phyloP scores from a whole-genome alignment of 2,888 invertebrate species.

The Esperia sulphurella region DNA sequence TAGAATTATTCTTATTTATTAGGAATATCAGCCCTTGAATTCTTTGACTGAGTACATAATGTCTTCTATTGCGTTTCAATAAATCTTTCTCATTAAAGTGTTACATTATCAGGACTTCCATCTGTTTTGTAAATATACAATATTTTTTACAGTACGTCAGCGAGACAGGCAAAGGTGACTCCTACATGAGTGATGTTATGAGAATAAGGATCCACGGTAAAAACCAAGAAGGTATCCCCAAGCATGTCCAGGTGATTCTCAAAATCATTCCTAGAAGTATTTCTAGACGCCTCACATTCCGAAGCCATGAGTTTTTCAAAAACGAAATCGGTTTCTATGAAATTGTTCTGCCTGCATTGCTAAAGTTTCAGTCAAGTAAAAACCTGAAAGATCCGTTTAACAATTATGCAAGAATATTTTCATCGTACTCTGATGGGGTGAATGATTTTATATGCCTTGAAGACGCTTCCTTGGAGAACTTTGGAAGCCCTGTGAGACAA shows the following conservation, averaged over 20 bases:
- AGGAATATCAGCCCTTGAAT: too few species aligned
- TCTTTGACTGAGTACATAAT: too few species aligned
- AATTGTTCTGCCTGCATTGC: slow-evolving; percentile 62
- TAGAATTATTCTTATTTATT: too few species aligned
- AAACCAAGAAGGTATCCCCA: slow-evolving; percentile 32
- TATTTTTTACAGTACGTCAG: slow-evolving; percentile 67
- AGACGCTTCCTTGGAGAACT: slow-evolving; percentile 69
- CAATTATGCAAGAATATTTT: slow-evolving; percentile 68
- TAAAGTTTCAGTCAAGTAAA: slow-evolving; percentile 61
- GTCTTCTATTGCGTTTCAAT: too few species aligned
- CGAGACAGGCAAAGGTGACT: slow-evolving; percentile 82
- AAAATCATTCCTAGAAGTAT: slow-evolving; percentile 83
- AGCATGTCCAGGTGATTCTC: slow-evolving; percentile 76
- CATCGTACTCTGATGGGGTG: slow-evolving; percentile 67
- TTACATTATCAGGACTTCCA: too few species aligned
- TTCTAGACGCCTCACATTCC: slow-evolving; percentile 81
- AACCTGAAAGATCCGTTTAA: slow-evolving; percentile 66
- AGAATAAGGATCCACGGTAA: slow-evolving; percentile 78
- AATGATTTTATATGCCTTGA: slow-evolving; percentile 79
- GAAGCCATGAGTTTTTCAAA: slow-evolving; percentile 82
- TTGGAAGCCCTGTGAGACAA: slow-evolving; percentile 59
- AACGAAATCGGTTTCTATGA: slow-evolving; percentile 85
- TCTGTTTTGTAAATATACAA: too few species aligned
- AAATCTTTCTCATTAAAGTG: too few species aligned
- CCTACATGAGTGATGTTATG: slow-evolving; percentile 83